Evolutionary conservation across 53 echinoderm and acorn worm genomes (phyloP), one percentile per base, ranked within the genome.

Genomic region (Hippasteria phrygiana): DNA sequence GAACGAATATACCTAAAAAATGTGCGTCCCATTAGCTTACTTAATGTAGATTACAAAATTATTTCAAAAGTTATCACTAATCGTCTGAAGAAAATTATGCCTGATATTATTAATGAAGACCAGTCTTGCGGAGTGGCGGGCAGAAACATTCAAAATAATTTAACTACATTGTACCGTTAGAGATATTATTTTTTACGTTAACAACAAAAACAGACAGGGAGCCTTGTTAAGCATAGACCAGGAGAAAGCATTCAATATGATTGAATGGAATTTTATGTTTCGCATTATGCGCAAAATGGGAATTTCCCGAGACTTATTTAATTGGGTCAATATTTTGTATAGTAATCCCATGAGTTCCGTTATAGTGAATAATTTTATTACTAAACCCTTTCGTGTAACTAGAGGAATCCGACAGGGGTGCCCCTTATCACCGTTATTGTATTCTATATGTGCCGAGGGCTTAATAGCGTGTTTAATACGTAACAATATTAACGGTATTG

Each of bases 231-330:
- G 75, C 22, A 45, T 87, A 8, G 55, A 74, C 20, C 56, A 74
- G 41, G 55, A 87, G 55, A 74, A 74, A 43, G 88, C 55, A n/a
- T 87, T 87, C 20, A 74, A 87, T 66, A 51, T 50, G 39, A 74
- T 87, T 14, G 88, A 87, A 56, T 74, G 43, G 41, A 41, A 37
- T 16, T 87, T 34, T 43, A 54, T 46, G 43, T 55, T 55, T 74
- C 4, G 39, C 12, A 13, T 73, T 32, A 50, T 71, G 72, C 8
- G 9, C 22, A 73, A 54, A 36, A 51, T 87, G 71, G 55, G 73
- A 34, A 72, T 87, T 38, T 34, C 39, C 74, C 32, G 26, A 36
- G 16, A 20, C 6, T 54, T 87, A 37, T 34, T 71, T 55, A 72
- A 71, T 32, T 73, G 72, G 87, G 35, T 87, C 11, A 71, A 5